Evolutionary conservation across 2,797 vertebrate genomes (phyloP), one percentile per base, ranked within the genome.

Genomic region (Lithobates sylvaticus): DNA sequence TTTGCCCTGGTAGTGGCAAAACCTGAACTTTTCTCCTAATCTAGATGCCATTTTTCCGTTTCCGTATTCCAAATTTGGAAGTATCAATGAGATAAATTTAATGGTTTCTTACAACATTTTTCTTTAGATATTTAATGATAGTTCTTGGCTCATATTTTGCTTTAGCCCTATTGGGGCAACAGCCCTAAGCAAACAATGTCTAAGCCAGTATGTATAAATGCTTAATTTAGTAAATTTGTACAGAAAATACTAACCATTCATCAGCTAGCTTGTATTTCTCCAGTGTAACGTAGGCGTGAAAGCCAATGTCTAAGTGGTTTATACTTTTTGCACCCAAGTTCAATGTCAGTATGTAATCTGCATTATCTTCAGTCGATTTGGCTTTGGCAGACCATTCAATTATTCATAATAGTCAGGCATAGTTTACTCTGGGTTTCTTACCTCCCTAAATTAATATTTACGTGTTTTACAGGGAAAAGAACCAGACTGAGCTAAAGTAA

Each of bases 381-480:
- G 21, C 23, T 29, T 3, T 5, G 18, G 29, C 23, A 42, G 68
- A 50, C 42, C 34, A 16, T 34, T 78, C 32, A 26, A 26, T 29
- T 39, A 27, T 18, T 36, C 47, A 44, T 27, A 58, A 42, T 70
- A 34, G 83, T 84, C 75, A 64, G 61, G 54, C 34, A 36, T 27
- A 42, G 36, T 74, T 85, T 64, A 29, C 29, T 50, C 64, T 69
- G 42, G 29, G 21, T 73, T 26, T 58, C 36, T 65, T 78, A 39
- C 34, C n/a, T 39, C 64, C 10, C 34, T 50, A 58, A 72, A 85
- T 74, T 80, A 72, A 71, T 87, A 87, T 75, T 67, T 50, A 79
- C 69, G 74, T 44, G 26, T 83, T 78, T 87, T 61, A 69, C 26
- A 2, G 21, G 42, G 71, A 58, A 74, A 34, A 44, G 34, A 84